Conservation (phyloP, 2,797 vertebrate species). For the Hypotaenidia philippensis region DNA sequence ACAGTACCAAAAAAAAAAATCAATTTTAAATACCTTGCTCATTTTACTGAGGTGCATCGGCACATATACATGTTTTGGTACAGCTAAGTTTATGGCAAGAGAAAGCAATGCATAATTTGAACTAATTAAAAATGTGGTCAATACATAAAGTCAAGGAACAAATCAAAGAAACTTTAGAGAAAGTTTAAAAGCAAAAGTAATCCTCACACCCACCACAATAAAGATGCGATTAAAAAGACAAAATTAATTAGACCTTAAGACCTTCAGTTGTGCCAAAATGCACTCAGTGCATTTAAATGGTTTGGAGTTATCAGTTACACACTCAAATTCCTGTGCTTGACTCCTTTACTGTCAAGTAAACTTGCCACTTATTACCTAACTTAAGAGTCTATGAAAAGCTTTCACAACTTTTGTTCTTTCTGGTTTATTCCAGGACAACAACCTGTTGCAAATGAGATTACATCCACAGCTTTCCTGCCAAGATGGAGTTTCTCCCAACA, state of each 20-base stretch:
- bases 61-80: neutral
- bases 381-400: neutral
- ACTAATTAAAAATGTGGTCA: neutral
- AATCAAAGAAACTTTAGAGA: neutral
- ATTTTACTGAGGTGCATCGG: neutral
- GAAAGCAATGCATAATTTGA: neutral
- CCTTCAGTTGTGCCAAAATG: neutral
- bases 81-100: neutral
- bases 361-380: neutral
- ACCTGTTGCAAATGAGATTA: neutral
- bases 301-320: neutral
- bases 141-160: neutral
- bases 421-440: neutral
- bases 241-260: neutral
- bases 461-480: neutral
- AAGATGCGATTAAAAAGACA: neutral
- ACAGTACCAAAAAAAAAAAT: neutral
- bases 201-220: neutral
- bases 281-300: neutral
- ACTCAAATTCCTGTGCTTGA: neutral
- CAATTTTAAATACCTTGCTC: neutral
- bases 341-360: no score
- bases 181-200: neutral
- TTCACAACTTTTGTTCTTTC: neutral
- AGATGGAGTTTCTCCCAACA: neutral